phyloP scores from a whole-genome alignment of 2,888 invertebrate genomes.

The Thyatira batis region DNA sequence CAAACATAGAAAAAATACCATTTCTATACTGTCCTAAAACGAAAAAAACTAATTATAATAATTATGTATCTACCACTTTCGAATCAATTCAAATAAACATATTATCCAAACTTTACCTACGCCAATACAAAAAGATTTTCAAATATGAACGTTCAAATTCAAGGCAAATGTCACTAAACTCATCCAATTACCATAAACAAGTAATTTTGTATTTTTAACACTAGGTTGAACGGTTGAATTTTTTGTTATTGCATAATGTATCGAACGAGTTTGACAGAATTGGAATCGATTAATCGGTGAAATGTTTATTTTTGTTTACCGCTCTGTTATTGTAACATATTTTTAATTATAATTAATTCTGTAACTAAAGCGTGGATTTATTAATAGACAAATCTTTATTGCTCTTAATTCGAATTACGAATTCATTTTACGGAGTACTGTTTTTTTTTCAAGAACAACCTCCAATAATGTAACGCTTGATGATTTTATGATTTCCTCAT shows the following conservation, averaged over 20 bases:
- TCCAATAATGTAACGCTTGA: constrained; percentile 12
- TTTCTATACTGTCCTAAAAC: too few relatives aligned
- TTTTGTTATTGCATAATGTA: neutral
- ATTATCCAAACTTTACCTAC: too few relatives aligned
- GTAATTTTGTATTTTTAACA: neutral
- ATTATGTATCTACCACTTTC: too few relatives aligned
- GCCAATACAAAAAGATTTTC: neutral
- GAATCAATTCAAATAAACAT: too few relatives aligned
- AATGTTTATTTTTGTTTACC: neutral
- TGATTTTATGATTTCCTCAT: constrained; percentile 11
- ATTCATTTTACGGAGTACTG: constrained; percentile 1
- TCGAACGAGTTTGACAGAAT: too few relatives aligned
- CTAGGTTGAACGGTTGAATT: neutral
- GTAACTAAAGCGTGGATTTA: too few relatives aligned
- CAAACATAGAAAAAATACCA: too few relatives aligned
- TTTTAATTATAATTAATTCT: too few relatives aligned
- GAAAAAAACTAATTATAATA: too few relatives aligned
- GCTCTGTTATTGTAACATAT: too few relatives aligned
- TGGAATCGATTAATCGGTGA: neutral
- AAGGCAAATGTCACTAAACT: neutral
- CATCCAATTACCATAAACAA: neutral
- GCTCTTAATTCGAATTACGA: too few relatives aligned
- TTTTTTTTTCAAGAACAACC: neutral
- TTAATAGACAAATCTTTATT: too few relatives aligned
- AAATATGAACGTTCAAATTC: neutral